phyloP scores from a whole-genome alignment of 2,888 invertebrate genomes.

The Anoplius nigerrimus region DNA sequence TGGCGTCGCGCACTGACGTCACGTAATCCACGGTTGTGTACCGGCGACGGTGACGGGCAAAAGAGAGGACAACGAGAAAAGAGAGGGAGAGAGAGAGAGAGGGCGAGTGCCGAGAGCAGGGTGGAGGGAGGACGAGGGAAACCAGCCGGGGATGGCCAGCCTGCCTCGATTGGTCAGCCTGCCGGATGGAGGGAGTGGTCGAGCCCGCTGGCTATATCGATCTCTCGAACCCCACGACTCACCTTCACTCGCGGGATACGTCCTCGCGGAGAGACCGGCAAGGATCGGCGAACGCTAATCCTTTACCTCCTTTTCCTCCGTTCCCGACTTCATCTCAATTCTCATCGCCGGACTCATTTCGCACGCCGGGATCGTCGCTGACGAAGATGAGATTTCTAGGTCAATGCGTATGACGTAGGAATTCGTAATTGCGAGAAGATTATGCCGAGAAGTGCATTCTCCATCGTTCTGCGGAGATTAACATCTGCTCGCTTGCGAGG shows the following conservation, averaged over 20 bases:
- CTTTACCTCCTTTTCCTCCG: constrained; percentile 30
- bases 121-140: not conserved
- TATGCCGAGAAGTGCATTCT: too few species aligned
- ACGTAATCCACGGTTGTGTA: constrained; percentile 58
- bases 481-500: too few species aligned
- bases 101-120: constrained; percentile 18
- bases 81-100: constrained; percentile 50
- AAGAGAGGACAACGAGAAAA: constrained; percentile 13
- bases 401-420: too few species aligned
- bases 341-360: too few species aligned
- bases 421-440: too few species aligned
- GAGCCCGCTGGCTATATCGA: constrained; percentile 70
- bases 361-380: too few species aligned
- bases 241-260: constrained; percentile 42
- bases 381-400: too few species aligned
- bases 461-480: too few species aligned
- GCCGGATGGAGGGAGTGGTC: constrained; percentile 71
- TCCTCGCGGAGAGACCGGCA: constrained; percentile 33
- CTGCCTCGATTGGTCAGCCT: constrained; percentile 70
- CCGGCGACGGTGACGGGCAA: constrained; percentile 16
- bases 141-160: constrained; percentile 66
- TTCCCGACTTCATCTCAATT: too few species aligned
- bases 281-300: constrained; percentile 45
- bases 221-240: constrained; percentile 61
- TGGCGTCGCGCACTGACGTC: constrained; percentile 71